Conservation (phyloP, 2,113 vertebrate genomes). For the Vireo altiloquus region DNA sequence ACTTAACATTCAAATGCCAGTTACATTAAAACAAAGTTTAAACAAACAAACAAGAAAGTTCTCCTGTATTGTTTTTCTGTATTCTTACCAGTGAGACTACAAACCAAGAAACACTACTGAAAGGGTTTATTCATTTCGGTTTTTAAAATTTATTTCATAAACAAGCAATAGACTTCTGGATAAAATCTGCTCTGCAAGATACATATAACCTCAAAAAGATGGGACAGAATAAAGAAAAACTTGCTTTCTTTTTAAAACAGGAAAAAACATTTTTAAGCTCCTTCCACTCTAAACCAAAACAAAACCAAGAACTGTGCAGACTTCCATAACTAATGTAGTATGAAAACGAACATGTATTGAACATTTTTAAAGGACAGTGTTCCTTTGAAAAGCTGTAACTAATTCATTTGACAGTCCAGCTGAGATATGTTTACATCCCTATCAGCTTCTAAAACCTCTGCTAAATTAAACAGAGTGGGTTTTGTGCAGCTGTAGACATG, state of each 20-base stretch:
- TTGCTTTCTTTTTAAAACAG: background rate
- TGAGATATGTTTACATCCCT: background rate
- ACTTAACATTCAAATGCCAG: background rate
- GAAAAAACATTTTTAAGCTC: background rate
- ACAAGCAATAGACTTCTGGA: background rate
- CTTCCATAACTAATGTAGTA: background rate
- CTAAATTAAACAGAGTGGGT: background rate
- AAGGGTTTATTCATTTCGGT: background rate
- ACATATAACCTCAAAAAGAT: background rate
- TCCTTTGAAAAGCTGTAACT: constrained; percentile 24
- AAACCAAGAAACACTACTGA: background rate
- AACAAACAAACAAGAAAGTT: background rate
- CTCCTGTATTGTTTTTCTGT: background rate
- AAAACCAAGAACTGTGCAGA: background rate
- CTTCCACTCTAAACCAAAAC: background rate
- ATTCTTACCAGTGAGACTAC: background rate
- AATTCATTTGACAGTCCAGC: background rate
- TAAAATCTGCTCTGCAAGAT: background rate
- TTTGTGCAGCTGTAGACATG: background rate
- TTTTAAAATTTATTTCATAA: background rate
- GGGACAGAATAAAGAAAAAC: background rate
- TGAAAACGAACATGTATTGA: background rate
- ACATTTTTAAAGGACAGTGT: background rate
- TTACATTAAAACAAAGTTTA: background rate
- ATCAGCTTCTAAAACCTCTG: background rate